Base-by-base conservation (phyloP, 2,888 invertebrate genomes). In the Aporophyla lueneburgensis region DNA sequence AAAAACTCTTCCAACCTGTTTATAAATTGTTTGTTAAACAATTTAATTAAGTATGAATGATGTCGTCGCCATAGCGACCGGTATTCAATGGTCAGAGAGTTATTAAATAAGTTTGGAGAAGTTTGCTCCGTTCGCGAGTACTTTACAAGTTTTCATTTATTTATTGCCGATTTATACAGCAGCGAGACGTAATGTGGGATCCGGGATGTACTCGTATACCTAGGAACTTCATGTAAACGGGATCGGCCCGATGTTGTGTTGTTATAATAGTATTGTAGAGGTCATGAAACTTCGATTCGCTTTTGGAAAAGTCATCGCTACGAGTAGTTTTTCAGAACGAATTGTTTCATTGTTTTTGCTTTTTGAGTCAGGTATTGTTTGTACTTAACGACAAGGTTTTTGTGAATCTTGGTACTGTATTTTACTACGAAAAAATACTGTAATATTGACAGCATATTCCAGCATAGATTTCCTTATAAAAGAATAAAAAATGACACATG, bases 161-260 rank as follows among this genome's bases (percentile, higher is more conserved):
- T 93, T 94, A 94, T 93, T 87, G 91, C 88, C 78, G 86, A 91
- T 93, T 94, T 93, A 94, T 94, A 91, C 94, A 90, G 87, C 84
- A 87, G 83, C 72, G 83, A 79, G 84, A 86, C 85, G 85, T 89
- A 89, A 91, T 91, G 90, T 77, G 85, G 78, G 68, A 71, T 56
- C 82, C 84, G 81, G 76, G 58, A 65, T 67, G 66, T 63, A 58
- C 58, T 33, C 59, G 61, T 16, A 21, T 33, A 59, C 24, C 46
- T 49, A 19, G 27, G 9, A 63, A 43, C 80, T 71, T 58, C 51
- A 40, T 71, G 66, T 72, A 19, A 43, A 49, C 68, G 33, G 63
- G 33, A 12, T 21, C 40, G 54, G 4, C 53, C 3, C 4, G 46
- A 24, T 59, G 54, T 58, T 66, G 63, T 71, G 68, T 69, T 81